phyloP scores from a whole-genome alignment of 1,140 invertebrate genomes.

The Globodera rostochiensis region DNA sequence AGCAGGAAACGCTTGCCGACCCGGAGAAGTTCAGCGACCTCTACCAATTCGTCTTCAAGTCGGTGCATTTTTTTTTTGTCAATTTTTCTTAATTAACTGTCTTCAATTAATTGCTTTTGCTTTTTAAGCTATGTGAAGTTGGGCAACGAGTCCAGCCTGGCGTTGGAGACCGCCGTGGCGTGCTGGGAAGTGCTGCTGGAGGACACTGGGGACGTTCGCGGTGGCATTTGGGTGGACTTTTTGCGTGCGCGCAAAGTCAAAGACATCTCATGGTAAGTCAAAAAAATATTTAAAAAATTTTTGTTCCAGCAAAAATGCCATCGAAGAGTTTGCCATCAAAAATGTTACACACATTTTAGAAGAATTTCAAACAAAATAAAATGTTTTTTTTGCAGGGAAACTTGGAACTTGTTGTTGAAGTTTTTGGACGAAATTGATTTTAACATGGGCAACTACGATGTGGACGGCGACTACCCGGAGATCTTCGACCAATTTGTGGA shows the following conservation, averaged over 20 bases:
- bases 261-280: slow-evolving; percentile 26
- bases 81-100: not conserved
- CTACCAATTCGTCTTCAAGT: slow-evolving; percentile 95
- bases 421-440: slow-evolving; percentile 92
- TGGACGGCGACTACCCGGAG: slow-evolving; percentile 97
- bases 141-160: slow-evolving; percentile 84
- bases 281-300: not conserved
- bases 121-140: slow-evolving; percentile 85
- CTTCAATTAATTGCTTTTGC: not conserved
- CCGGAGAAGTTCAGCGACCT: slow-evolving; percentile 90
- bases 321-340: no score
- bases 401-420: slow-evolving; percentile 94
- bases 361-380: no score
- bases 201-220: slow-evolving; percentile 23
- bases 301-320: no score
- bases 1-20: slow-evolving; percentile 82
- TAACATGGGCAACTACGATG: slow-evolving; percentile 94
- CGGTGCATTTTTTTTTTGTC: not conserved
- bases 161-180: slow-evolving; percentile 92
- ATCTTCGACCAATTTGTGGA: slow-evolving; percentile 98
- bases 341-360: no score
- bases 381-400: slow-evolving; percentile 71
- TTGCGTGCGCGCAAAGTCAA: slow-evolving; percentile 76
- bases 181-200: slow-evolving; percentile 76
- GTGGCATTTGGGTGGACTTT: slow-evolving; percentile 47